Percentiles rank a stretch among this genome's conserved stretches.
Evolutionary conservation across 2,888 invertebrate species (phyloP).

Genomic region (Cepaea hortensis): DNA sequence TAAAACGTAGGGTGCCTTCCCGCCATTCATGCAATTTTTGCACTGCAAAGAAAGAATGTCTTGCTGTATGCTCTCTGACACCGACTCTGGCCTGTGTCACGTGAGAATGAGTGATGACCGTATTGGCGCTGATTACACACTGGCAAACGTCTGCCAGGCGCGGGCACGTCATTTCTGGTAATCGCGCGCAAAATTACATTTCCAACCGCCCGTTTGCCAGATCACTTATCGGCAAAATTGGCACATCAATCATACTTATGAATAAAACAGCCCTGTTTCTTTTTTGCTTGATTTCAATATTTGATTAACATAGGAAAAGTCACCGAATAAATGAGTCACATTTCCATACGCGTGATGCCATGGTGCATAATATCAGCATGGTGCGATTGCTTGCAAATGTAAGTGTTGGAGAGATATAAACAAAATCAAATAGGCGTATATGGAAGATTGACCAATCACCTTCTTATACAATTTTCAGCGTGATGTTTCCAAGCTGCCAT

Average conservation of each 20-base stretch:
- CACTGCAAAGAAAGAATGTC: background rate
- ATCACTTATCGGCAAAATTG: conserved; percentile 4
- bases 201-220: background rate
- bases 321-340: background rate
- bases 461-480: too few species aligned
- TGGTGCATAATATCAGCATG: background rate
- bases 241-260: conserved; percentile 7
- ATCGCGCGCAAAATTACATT: background rate
- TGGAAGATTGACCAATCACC: too few species aligned
- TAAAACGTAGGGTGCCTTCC: too few species aligned
- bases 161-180: background rate
- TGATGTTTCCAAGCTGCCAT: too few species aligned
- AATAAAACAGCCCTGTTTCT: background rate
- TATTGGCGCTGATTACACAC: background rate
- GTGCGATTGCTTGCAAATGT: background rate
- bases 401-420: too few species aligned
- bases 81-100: background rate
- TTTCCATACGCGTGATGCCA: background rate
- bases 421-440: too few species aligned
- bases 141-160: background rate
- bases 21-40: too few species aligned
- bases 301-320: background rate
- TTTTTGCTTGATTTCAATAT: background rate
- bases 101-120: background rate
- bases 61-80: background rate